phyloP scores from a whole-genome alignment of 2,113 vertebrate genomes.

The Hystrix cristata region DNA sequence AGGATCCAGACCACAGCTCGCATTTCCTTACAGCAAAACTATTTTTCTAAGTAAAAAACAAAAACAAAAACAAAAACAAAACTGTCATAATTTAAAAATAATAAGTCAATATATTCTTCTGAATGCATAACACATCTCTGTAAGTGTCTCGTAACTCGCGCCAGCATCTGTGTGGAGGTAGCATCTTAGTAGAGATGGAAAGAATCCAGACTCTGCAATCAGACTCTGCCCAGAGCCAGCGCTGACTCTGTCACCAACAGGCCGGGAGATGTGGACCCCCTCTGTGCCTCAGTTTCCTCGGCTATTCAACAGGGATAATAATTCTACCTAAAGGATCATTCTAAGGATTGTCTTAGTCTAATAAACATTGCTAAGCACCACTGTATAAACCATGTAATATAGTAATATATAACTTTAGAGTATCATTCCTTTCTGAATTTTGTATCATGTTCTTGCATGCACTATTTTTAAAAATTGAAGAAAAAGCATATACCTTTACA shows the following conservation, averaged over 20 bases:
- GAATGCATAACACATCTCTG: background rate
- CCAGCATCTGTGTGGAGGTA: rapidly evolving
- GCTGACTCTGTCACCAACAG: no score
- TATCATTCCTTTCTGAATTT: background rate
- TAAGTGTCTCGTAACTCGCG: background rate
- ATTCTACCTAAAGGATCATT: background rate
- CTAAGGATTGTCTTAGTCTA: background rate
- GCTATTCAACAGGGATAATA: background rate
- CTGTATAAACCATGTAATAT: background rate
- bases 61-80: background rate
- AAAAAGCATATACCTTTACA: background rate
- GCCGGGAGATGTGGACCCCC: background rate
- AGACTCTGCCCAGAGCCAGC: background rate
- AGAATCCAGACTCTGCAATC: no score
- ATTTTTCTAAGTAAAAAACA: background rate
- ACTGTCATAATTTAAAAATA: background rate
- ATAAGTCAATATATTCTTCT: background rate
- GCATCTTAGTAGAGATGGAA: background rate
- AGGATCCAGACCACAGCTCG: background rate
- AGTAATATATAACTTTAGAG: background rate
- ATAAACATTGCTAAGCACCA: background rate
- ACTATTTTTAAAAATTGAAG: background rate
- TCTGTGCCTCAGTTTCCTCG: background rate
- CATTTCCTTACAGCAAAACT: background rate
- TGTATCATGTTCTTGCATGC: background rate